Evolutionary conservation across 2,888 invertebrate genomes (phyloP).

Genomic region (Chloroclystis v-ata): DNA sequence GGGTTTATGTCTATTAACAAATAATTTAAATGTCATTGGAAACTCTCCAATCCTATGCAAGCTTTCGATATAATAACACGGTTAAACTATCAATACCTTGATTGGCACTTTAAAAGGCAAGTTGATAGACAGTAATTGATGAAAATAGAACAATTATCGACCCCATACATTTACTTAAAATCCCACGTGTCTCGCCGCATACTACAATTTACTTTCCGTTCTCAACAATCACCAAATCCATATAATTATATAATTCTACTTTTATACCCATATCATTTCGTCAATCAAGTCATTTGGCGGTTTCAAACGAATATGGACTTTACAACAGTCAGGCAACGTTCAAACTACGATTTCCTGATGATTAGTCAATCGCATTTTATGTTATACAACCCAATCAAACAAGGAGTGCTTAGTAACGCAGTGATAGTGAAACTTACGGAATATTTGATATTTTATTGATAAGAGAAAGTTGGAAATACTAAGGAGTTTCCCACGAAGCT

Average conservation of each 20-base stretch:
- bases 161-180: not conserved
- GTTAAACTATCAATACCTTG: not conserved
- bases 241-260: constrained; percentile 11
- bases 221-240: constrained; percentile 6
- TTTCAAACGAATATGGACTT: constrained; percentile 1
- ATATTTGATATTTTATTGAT: constrained; percentile 24
- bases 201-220: constrained; percentile 11
- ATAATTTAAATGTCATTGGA: too few relatives aligned
- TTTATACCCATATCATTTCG: constrained; percentile 7
- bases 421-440: constrained; percentile 22
- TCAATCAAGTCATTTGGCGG: constrained; percentile 5
- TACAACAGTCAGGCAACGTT: not conserved
- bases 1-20: too few relatives aligned
- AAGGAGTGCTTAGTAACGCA: constrained; percentile 23
- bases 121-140: constrained; percentile 1
- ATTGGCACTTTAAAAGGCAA: constrained; percentile 6
- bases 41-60: too few relatives aligned
- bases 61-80: not conserved
- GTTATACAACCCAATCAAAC: constrained; percentile 13
- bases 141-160: constrained; percentile 8
- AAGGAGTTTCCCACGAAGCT: constrained; percentile 10
- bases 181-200: constrained; percentile 9
- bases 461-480: constrained; percentile 25
- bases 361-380: constrained; percentile 7
- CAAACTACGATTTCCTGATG: constrained; percentile 1